Conservation (phyloP, 2,797 vertebrate genomes). For the Enteromius anoplus region DNA sequence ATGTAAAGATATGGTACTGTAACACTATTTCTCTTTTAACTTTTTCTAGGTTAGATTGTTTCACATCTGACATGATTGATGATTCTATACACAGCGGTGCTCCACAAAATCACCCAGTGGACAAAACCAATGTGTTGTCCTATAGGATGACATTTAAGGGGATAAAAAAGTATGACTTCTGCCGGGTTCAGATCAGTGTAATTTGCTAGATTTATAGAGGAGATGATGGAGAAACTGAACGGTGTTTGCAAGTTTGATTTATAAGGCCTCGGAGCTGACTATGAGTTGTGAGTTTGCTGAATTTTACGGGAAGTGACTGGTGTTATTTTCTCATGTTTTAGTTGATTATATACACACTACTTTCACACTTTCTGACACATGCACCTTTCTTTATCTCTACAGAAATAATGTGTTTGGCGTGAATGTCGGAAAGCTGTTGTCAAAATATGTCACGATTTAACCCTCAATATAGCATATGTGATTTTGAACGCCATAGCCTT, state of each 20-base stretch:
- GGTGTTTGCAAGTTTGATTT: conserved; percentile 5
- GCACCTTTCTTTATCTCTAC: not conserved
- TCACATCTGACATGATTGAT: conserved; percentile 2
- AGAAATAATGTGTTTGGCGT: not conserved
- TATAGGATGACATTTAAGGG: conserved; percentile 3
- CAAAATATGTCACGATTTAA: not conserved
- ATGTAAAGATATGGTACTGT: not conserved
- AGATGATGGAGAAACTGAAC: not conserved
- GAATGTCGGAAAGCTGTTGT: not conserved
- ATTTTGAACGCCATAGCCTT: conserved; percentile 56
- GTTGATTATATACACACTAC: conserved; percentile 3
- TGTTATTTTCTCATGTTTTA: not conserved
- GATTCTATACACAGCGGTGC: not conserved
- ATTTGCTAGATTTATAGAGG: conserved; percentile 19
- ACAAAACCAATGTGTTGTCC: conserved; percentile 8
- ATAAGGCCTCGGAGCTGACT: not conserved
- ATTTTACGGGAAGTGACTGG: conserved; percentile 9
- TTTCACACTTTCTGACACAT: not conserved
- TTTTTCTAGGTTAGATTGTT: conserved; percentile 2
- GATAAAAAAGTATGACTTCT: conserved; percentile 21
- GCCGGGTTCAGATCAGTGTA: not conserved
- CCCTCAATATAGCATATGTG: not conserved
- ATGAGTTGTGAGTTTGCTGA: not conserved
- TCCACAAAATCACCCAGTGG: conserved; percentile 21
- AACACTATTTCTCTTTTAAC: not conserved